Percentiles rank a stretch among this genome's conserved stretches.
Evolutionary conservation across 2,888 invertebrate genomes (phyloP).

Genomic region (Elegia similella): DNA sequence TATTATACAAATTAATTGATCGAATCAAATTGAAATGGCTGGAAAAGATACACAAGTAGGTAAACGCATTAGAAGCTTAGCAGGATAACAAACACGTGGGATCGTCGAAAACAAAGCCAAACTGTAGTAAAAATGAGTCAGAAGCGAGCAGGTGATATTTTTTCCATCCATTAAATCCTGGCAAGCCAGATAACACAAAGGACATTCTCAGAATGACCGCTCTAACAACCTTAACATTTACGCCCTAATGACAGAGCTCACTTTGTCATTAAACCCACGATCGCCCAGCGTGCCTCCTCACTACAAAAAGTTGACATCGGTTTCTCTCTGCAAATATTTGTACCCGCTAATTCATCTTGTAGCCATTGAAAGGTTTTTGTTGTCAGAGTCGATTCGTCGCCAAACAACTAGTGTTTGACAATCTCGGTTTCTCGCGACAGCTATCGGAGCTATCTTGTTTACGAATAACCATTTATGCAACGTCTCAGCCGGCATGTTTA

Average conservation of each 20-base stretch:
- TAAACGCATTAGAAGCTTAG: neutral
- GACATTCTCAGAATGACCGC: constrained; percentile 44
- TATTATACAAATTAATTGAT: too few species aligned
- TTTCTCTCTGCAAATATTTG: constrained; percentile 35
- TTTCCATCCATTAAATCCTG: constrained; percentile 15
- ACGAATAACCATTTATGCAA: constrained; percentile 57
- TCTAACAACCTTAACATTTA: constrained; percentile 37
- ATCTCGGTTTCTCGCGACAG: constrained; percentile 28
- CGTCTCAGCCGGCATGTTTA: constrained; percentile 57
- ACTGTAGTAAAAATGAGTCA: constrained; percentile 10
- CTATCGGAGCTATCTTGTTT: constrained; percentile 47
- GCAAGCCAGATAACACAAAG: constrained; percentile 15
- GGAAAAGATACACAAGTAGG: neutral
- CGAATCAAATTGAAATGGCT: too few species aligned
- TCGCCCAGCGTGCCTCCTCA: constrained; percentile 25
- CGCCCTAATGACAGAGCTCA: constrained; percentile 17
- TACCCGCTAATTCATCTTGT: constrained; percentile 37
- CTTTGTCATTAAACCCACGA: constrained; percentile 20
- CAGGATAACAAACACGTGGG: neutral
- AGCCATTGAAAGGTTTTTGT: constrained; percentile 38
- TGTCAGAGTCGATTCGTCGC: constrained; percentile 31
- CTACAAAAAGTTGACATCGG: constrained; percentile 33
- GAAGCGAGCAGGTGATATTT: constrained; percentile 12
- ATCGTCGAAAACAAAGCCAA: neutral
- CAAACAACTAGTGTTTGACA: constrained; percentile 32